Percentiles rank a stretch among this genome's conserved stretches.
These are phyloP conservation scores for Zaprionus davidi DNA, from an alignment of 1,140 invertebrate genomes.

Conservation along the genomic window DNA sequence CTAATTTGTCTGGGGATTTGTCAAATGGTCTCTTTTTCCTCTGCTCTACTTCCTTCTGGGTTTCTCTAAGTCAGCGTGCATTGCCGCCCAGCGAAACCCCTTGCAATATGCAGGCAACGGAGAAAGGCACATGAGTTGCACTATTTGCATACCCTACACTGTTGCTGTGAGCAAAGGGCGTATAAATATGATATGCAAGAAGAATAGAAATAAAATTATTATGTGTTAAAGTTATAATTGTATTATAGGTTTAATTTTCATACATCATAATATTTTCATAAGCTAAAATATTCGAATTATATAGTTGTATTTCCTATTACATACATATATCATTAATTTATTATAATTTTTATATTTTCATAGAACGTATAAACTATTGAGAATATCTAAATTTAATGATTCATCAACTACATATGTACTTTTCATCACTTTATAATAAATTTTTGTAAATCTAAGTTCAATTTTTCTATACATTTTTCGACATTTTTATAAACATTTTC, in stretches of 20 bases:
- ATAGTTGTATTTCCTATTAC: too few relatives aligned
- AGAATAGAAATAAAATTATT: too few relatives aligned
- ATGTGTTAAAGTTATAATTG: too few relatives aligned
- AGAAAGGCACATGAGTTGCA: conserved; percentile 72
- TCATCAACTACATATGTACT: neutral
- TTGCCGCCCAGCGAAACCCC: conserved; percentile 21
- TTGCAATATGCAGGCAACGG: conserved; percentile 34
- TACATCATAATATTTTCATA: too few relatives aligned
- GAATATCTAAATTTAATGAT: neutral
- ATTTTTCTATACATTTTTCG: neutral
- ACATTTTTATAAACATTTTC: neutral
- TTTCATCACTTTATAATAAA: neutral
- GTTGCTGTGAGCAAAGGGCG: neutral
- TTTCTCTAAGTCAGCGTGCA: conserved; percentile 37
- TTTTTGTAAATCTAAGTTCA: neutral
- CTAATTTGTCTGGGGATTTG: conserved; percentile 29
- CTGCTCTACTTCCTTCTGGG: conserved; percentile 38
- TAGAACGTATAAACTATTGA: too few relatives aligned
- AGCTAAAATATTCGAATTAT: too few relatives aligned
- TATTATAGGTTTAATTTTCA: neutral
- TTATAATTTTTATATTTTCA: too few relatives aligned
- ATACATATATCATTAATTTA: too few relatives aligned
- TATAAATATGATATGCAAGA: neutral
- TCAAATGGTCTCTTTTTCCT: conserved; percentile 8
- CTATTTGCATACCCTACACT: conserved; percentile 21